phyloP scores from a whole-genome alignment of 2,113 vertebrate genomes.

The Pseudorhombus dupliciocellatus region DNA sequence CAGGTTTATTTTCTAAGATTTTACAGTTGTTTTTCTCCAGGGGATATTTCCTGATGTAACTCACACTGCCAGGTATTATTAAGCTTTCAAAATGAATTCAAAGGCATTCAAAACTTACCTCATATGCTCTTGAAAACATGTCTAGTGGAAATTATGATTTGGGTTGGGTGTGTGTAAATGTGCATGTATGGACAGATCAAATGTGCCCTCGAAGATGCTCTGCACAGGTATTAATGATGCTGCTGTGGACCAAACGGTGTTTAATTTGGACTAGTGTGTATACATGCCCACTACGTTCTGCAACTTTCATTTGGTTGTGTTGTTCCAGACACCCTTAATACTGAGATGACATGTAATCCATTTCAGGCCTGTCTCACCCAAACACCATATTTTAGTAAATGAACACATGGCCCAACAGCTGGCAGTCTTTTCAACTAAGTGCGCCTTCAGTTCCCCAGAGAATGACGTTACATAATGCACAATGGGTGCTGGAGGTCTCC shows the following conservation, averaged over 20 bases:
- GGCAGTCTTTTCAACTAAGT: constrained; percentile 69
- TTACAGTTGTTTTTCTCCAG: background rate
- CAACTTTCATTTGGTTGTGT: constrained; percentile 20
- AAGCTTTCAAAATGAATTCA: background rate
- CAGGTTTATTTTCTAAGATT: background rate
- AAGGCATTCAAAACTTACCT: background rate
- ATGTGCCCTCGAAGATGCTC: constrained; percentile 4
- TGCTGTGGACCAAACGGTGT: background rate
- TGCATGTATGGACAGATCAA: constrained; percentile 31
- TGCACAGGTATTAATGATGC: background rate
- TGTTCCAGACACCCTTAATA: constrained; percentile 1
- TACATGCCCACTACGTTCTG: constrained; percentile 12
- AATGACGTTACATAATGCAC: constrained; percentile 67
- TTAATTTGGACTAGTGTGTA: background rate
- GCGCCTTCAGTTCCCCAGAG: constrained; percentile 64
- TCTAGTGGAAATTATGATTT: background rate
- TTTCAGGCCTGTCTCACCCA: constrained; percentile 46
- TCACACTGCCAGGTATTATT: background rate
- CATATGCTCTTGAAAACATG: background rate
- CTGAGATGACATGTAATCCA: constrained; percentile 23
- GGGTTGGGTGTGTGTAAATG: constrained; percentile 7
- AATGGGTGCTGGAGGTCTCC: constrained; percentile 58
- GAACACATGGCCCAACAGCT: constrained; percentile 78
- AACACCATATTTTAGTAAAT: constrained; percentile 50
- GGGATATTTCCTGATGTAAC: too few relatives aligned